Percentiles rank a stretch among this genome's conserved stretches.
phyloP scores from a whole-genome alignment of 2,113 vertebrate genomes.

The Rhinolophus sinicus region DNA sequence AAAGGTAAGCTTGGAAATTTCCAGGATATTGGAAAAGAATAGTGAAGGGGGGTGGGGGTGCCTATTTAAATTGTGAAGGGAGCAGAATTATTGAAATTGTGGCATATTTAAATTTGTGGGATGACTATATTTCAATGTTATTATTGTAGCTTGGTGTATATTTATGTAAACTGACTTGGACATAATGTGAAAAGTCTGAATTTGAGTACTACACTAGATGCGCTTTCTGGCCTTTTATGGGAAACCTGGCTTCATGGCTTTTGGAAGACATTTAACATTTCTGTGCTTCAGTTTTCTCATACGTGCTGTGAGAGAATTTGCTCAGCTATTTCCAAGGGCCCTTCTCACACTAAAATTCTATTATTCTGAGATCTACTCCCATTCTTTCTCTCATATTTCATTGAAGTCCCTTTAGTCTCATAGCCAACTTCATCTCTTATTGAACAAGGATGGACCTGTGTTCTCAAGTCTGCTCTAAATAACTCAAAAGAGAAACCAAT shows the following conservation, averaged over 20 bases:
- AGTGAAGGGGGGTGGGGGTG: not conserved
- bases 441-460: not conserved
- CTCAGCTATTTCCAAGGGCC: not conserved
- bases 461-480: slow-evolving; percentile 50
- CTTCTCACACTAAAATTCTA: not conserved
- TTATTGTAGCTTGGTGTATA: not conserved
- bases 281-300: not conserved
- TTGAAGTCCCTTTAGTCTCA: not conserved
- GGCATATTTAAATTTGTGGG: not conserved
- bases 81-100: not conserved
- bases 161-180: slow-evolving; percentile 8
- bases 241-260: not conserved
- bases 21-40: not conserved
- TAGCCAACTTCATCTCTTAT: slow-evolving; percentile 4
- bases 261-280: not conserved
- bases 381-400: not conserved
- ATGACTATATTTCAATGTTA: not conserved
- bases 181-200: not conserved
- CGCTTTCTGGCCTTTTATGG: not conserved
- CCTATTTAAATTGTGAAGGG: not conserved
- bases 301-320: not conserved
- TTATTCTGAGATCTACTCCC: slow-evolving; percentile 18
- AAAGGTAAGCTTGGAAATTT: not conserved
- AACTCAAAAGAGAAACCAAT: slow-evolving; percentile 40
- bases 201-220: not conserved